Percentiles rank a stretch among this genome's conserved stretches.
Evolutionary conservation across 2,888 invertebrate genomes (phyloP).

Genomic region (Pachycephus smyrnensis): DNA sequence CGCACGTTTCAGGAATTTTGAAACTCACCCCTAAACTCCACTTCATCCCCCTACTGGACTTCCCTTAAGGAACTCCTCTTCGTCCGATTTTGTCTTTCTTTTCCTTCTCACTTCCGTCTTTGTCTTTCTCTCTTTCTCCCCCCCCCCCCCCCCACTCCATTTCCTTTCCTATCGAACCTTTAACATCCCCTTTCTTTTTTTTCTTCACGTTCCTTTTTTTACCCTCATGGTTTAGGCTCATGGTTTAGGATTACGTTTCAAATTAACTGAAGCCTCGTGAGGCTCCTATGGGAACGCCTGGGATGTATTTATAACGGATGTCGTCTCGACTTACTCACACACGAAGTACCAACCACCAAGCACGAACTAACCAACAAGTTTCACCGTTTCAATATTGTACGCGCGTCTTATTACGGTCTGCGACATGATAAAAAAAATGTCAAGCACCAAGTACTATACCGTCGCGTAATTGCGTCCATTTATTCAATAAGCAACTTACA

Average conservation of each 20-base stretch:
- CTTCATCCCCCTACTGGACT: background rate
- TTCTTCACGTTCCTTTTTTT: background rate
- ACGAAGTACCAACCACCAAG: constrained; percentile 1
- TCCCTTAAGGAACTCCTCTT: background rate
- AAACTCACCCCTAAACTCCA: background rate
- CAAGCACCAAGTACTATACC: background rate
- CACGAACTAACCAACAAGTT: background rate
- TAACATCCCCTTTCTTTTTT: background rate
- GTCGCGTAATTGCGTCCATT: background rate
- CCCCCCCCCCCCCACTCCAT: background rate
- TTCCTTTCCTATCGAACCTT: background rate
- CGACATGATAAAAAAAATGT: background rate
- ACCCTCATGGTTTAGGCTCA: constrained; percentile 11
- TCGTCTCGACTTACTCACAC: constrained; percentile 13
- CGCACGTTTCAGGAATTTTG: background rate
- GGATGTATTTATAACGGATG: constrained; percentile 11
- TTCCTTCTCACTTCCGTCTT: background rate
- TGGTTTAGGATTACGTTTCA: constrained; percentile 19
- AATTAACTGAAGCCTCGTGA: constrained; percentile 18
- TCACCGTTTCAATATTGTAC: background rate
- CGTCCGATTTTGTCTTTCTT: background rate
- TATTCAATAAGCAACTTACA: background rate
- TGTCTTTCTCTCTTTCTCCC: background rate
- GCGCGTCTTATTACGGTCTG: background rate
- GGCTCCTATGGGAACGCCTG: constrained; percentile 8